Evolutionary conservation across 2,888 invertebrate genomes (phyloP), one percentile per base, ranked within the genome.

Genomic region (Agonum fuliginosum): DNA sequence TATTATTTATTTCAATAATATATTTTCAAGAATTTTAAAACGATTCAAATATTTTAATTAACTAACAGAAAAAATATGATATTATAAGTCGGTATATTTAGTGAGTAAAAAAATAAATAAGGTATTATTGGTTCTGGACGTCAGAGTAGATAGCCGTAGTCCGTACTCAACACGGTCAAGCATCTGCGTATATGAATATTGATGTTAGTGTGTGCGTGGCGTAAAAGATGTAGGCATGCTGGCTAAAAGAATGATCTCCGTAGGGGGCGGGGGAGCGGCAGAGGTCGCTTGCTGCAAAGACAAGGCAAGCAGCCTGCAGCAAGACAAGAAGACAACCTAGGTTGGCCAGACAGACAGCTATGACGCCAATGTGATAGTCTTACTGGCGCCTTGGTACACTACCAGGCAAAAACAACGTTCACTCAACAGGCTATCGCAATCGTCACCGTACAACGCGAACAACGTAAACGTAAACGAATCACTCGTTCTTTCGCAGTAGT

Each of bases 341-440:
- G 58, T 58, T 54, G 81, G 82, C 84, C 84, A 86, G 86, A 85
- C 85, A 85, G 86, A 84, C 84, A 83, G 83, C 85, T 86, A 86
- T 87, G 87, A 87, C 87, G 87, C 87, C 87, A 87, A 85, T 84
- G 85, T 84, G 85, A 86, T 86, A 87, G 87, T 87, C 87, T 83
- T 80, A 84, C 82, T 85, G 86, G 87, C 87, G 87, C 87, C 87
- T 86, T 83, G 82, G 85, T 85, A 86, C 85, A 86, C 85, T 86
- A 85, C 84, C 85, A 84, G 84, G 85, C 86, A 86, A 86, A 86
- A 86, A 85, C 83, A 78, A 69, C 51, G 41, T 34, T 48, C 74
- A 80, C 80, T 79, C 80, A 65, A 70, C 43, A 79, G 62, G 78
- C 79, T 79, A 78, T 79, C 72, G 43, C n/a, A 43, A 43, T 10